phyloP scores from a whole-genome alignment of 2,113 vertebrate genomes.

The Seriola rivoliana region DNA sequence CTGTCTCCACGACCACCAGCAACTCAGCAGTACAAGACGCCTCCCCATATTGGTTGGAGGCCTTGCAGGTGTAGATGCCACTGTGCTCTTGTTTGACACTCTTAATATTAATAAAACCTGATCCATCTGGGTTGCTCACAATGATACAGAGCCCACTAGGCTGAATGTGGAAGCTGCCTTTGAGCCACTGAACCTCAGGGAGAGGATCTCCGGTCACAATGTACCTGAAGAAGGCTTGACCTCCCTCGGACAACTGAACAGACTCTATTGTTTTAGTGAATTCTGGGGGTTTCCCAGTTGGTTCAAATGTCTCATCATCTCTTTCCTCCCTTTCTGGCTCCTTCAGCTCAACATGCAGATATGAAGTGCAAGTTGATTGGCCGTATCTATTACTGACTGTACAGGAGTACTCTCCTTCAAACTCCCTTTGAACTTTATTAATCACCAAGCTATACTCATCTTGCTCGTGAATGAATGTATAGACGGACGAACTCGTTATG shows the following conservation, averaged over 20 bases:
- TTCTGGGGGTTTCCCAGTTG: slow-evolving; percentile 78
- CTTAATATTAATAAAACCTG: slow-evolving; percentile 85
- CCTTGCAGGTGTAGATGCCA: slow-evolving; percentile 87
- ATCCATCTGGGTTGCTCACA: slow-evolving; percentile 84
- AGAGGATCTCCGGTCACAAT: slow-evolving; percentile 83
- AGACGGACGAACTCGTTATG: slow-evolving; percentile 81
- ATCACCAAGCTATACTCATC: slow-evolving; percentile 89
- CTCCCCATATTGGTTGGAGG: slow-evolving; percentile 85
- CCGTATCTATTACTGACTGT: slow-evolving; percentile 87
- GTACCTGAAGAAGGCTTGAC: slow-evolving; percentile 87
- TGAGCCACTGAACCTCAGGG: slow-evolving; percentile 88
- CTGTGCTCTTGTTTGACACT: slow-evolving; percentile 82
- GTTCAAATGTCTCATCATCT: neutral
- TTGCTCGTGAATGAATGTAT: slow-evolving; percentile 84
- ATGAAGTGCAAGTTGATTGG: slow-evolving; percentile 83
- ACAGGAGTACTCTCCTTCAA: slow-evolving; percentile 91
- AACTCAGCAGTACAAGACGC: slow-evolving; percentile 86
- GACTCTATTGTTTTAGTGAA: slow-evolving; percentile 84
- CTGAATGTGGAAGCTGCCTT: slow-evolving; percentile 79
- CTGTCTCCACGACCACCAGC: slow-evolving; percentile 72
- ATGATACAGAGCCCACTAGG: slow-evolving; percentile 73
- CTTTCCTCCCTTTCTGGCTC: slow-evolving; percentile 47
- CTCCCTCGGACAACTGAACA: slow-evolving; percentile 77
- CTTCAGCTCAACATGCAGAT: slow-evolving; percentile 83
- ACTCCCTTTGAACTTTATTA: slow-evolving; percentile 75